phyloP scores from a whole-genome alignment of 1,140 invertebrate genomes.

The Diorhabda elongata region DNA sequence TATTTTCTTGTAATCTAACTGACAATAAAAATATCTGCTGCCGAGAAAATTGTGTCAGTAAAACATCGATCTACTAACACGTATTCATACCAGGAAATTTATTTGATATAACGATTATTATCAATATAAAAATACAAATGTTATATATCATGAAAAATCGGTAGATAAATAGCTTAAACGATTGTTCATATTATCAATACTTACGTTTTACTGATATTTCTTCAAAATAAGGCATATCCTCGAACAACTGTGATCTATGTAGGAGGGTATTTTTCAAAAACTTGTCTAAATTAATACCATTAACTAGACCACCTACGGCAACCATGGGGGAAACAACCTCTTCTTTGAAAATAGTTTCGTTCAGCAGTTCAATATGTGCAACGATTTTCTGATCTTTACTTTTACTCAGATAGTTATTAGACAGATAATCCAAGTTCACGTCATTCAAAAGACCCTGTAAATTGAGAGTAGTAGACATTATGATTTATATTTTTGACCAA shows the following conservation, averaged over 20 bases:
- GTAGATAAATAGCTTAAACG: background rate
- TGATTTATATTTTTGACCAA: background rate
- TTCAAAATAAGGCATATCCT: constrained; percentile 32
- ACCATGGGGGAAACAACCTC: constrained; percentile 29
- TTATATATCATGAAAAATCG: background rate
- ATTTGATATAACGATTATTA: background rate
- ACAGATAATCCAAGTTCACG: constrained; percentile 29
- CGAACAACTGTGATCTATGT: constrained; percentile 39
- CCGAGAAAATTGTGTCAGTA: background rate
- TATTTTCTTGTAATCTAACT: background rate
- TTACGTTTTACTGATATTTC: constrained; percentile 10
- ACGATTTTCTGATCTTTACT: constrained; percentile 37
- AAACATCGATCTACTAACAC: background rate
- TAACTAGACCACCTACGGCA: constrained; percentile 26
- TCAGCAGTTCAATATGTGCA: constrained; percentile 30
- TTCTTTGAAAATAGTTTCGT: constrained; percentile 29
- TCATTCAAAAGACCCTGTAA: constrained; percentile 38
- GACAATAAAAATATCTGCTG: background rate
- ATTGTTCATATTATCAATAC: background rate
- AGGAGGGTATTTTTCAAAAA: constrained; percentile 33
- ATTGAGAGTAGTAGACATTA: background rate
- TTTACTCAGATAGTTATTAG: constrained; percentile 44
- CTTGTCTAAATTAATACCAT: constrained; percentile 33
- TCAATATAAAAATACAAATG: background rate
- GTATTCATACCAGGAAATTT: background rate